phyloP scores from a whole-genome alignment of 2,888 invertebrate genomes.

The Aphidoletes aphidimyza region DNA sequence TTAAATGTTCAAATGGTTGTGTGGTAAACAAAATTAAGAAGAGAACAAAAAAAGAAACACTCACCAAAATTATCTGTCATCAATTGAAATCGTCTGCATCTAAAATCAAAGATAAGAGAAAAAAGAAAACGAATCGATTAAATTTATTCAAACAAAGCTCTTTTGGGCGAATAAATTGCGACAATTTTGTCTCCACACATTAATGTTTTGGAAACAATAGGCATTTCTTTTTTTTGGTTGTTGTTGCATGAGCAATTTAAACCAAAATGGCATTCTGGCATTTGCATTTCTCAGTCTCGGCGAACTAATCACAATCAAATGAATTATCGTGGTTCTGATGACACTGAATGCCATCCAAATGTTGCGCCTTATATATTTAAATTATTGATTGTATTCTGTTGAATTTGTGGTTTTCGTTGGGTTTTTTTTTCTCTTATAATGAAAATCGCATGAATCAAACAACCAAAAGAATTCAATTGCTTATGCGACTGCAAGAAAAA shows the following conservation, averaged over 20 bases:
- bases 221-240: too few species aligned
- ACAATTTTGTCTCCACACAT: background rate
- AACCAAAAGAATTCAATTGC: conserved; percentile 33
- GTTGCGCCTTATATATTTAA: background rate
- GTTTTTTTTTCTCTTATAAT: too few species aligned
- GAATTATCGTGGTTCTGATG: background rate
- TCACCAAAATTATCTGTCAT: conserved; percentile 32
- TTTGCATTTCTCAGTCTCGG: background rate
- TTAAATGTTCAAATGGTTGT: too few species aligned
- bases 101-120: background rate
- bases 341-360: background rate
- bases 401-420: background rate
- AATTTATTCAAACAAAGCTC: background rate
- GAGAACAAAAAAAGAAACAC: background rate
- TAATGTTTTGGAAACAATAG: conserved; percentile 6
- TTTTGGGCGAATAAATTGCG: background rate
- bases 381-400: background rate
- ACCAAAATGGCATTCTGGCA: background rate
- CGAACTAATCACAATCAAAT: conserved; percentile 36
- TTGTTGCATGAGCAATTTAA: background rate
- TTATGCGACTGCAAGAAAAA: background rate
- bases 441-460: conserved; percentile 19
- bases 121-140: background rate
- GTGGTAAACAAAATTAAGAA: background rate
- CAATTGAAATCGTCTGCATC: background rate